phyloP scores from a whole-genome alignment of 2,113 vertebrate species.

The Cyanistes caeruleus region DNA sequence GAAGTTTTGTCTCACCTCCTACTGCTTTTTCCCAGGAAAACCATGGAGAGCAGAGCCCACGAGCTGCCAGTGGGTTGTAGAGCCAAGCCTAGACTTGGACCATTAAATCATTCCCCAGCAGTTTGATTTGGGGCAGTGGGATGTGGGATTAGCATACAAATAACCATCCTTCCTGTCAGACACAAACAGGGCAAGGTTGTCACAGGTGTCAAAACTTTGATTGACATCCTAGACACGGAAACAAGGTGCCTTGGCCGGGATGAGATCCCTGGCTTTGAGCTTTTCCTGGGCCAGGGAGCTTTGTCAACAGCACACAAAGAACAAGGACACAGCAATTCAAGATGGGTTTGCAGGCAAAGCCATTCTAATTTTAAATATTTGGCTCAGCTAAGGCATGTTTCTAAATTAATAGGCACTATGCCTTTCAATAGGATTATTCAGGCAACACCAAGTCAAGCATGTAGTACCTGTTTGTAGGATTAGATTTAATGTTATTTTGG shows the following conservation, averaged over 20 bases:
- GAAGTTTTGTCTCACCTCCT: not conserved
- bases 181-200: not conserved
- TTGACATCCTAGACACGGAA: not conserved
- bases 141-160: not conserved
- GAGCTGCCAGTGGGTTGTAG: not conserved
- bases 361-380: not conserved
- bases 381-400: not conserved
- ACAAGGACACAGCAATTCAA: not conserved
- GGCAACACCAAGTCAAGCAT: not conserved
- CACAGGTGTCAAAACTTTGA: not conserved
- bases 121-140: not conserved
- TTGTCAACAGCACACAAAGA: accelerated
- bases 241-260: not conserved
- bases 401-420: not conserved
- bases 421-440: slow-evolving; percentile 9
- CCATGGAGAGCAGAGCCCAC: not conserved
- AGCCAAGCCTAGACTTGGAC: not conserved
- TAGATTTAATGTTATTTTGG: not conserved
- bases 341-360: not conserved
- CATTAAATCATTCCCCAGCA: not conserved
- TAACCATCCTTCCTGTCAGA: not conserved
- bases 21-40: not conserved
- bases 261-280: not conserved
- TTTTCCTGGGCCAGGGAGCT: not conserved
- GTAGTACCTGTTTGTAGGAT: not conserved